Evolutionary conservation across 2,113 vertebrate species (phyloP).

Genomic region (Burhinus bistriatus): DNA sequence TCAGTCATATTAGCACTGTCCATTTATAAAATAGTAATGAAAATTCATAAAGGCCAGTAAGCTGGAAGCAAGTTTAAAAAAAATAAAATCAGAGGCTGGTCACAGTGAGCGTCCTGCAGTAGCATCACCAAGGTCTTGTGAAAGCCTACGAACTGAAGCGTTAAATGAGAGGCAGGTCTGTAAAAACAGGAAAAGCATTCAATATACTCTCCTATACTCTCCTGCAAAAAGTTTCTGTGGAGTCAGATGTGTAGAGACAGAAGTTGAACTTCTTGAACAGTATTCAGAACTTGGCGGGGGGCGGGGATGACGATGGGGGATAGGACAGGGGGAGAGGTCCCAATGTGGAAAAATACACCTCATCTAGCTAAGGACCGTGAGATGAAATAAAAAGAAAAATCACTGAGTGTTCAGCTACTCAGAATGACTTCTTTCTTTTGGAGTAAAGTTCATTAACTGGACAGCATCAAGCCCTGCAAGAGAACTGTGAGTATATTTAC

Average conservation of each 20-base stretch:
- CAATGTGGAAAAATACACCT: neutral
- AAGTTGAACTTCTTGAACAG: neutral
- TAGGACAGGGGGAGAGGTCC: neutral
- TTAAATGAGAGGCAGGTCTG: neutral
- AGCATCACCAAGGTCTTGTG: neutral
- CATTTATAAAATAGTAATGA: neutral
- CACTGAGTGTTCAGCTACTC: neutral
- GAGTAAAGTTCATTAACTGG: neutral
- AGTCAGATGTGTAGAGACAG: neutral
- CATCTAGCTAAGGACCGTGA: neutral
- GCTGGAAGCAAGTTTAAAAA: neutral
- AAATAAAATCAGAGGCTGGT: neutral
- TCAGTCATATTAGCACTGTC: neutral
- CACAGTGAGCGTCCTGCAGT: neutral
- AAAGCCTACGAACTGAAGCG: neutral
- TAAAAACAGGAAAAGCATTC: neutral
- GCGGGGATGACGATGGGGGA: too few species aligned
- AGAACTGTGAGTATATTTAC: neutral
- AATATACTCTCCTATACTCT: neutral
- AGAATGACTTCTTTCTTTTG: neutral
- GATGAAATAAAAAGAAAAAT: constrained; percentile 2
- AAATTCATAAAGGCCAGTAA: neutral
- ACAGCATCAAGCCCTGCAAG: neutral
- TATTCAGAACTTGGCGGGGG: neutral
- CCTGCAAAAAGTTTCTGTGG: neutral